Evolutionary conservation across 1,140 invertebrate genomes (phyloP).

Genomic region (Aricia agestis): DNA sequence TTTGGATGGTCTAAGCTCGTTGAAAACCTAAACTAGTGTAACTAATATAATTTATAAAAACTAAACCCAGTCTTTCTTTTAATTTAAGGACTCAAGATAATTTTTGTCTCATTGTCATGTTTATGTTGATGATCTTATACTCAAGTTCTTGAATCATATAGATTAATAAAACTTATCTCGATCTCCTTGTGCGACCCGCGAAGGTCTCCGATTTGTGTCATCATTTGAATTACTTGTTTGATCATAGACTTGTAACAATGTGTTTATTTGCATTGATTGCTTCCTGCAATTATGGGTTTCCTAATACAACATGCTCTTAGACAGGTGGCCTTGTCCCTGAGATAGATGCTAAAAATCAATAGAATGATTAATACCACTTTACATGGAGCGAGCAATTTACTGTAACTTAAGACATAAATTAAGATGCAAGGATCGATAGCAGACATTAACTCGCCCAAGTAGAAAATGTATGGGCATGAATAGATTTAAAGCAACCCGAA

Average conservation of each 20-base stretch:
- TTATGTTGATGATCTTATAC: neutral
- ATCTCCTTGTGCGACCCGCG: conserved; percentile 20
- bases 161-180: conserved; percentile 21
- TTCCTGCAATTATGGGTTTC: neutral
- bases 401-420: neutral
- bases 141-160: conserved; percentile 5
- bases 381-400: neutral
- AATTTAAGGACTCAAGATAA: too few relatives aligned
- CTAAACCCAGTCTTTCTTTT: too few relatives aligned
- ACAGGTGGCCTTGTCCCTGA: neutral
- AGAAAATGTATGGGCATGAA: too few relatives aligned
- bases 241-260: neutral
- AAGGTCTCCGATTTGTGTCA: conserved; percentile 2
- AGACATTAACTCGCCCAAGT: too few relatives aligned
- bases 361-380: neutral
- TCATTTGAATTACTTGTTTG: neutral
- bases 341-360: neutral
- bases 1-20: too few relatives aligned
- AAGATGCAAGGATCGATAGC: neutral
- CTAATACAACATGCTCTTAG: neutral
- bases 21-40: too few relatives aligned
- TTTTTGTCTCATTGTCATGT: too few relatives aligned
- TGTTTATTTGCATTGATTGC: conserved; percentile 1
- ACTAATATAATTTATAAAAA: too few relatives aligned
- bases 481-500: too few relatives aligned